phyloP scores from a whole-genome alignment of 2,888 invertebrate species.

The Malthinus seriepunctatus region DNA sequence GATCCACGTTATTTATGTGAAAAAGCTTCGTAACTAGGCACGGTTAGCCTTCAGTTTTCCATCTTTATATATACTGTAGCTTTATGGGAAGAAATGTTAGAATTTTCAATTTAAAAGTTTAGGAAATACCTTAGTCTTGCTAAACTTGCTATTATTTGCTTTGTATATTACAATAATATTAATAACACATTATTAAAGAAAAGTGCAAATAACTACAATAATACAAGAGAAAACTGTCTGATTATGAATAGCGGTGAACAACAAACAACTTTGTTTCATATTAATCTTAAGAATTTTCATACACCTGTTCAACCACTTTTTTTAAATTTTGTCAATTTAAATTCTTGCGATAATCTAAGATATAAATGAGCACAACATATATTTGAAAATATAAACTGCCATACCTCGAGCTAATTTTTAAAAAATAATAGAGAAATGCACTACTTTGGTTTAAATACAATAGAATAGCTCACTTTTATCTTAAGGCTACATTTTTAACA shows the following conservation, averaged over 20 bases:
- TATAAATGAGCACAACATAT: not conserved
- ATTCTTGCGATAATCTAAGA: not conserved
- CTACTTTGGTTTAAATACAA: not conserved
- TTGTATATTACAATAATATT: no score
- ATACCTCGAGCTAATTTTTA: not conserved
- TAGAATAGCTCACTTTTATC: slow-evolving; percentile 3
- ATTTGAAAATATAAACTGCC: not conserved
- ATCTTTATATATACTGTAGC: no score
- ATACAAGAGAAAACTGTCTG: slow-evolving; percentile 15
- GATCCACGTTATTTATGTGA: no score
- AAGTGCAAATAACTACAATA: no score
- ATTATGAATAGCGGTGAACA: slow-evolving; percentile 18
- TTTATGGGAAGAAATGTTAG: no score
- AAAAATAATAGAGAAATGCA: slow-evolving; percentile 1
- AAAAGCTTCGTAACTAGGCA: no score
- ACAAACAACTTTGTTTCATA: not conserved
- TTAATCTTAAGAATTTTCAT: no score
- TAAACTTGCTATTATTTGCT: no score
- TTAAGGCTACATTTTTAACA: not conserved
- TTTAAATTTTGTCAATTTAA: not conserved
- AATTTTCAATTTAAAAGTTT: no score
- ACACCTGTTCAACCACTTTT: not conserved
- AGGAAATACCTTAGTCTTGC: no score
- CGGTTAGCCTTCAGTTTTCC: no score
- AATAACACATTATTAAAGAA: no score